Percentiles rank a stretch among this genome's conserved stretches.
Conservation (phyloP, 2,113 vertebrate genomes). For the Semicossyphus pulcher region DNA sequence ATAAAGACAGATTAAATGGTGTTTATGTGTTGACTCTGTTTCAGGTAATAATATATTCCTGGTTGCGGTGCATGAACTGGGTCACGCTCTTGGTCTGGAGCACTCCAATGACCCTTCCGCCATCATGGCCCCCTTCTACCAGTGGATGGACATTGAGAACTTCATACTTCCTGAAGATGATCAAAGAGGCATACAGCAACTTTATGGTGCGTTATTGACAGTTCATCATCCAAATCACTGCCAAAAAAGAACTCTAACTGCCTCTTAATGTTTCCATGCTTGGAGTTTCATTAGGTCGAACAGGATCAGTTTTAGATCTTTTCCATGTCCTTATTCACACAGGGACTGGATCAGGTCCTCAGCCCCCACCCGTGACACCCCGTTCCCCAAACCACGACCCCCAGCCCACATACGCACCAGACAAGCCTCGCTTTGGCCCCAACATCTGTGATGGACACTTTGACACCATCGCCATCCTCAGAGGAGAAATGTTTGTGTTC, state of each 20-base stretch:
- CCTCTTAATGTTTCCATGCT: background rate
- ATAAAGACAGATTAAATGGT: background rate
- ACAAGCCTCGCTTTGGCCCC: slow-evolving; percentile 82
- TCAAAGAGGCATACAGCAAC: slow-evolving; percentile 88
- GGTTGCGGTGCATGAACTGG: slow-evolving; percentile 91
- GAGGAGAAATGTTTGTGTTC: slow-evolving; percentile 95
- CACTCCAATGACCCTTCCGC: slow-evolving; percentile 92
- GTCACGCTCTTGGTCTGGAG: slow-evolving; percentile 91
- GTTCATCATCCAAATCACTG: background rate
- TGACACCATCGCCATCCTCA: slow-evolving; percentile 88
- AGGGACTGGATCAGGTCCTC: slow-evolving; percentile 75
- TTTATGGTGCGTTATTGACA: slow-evolving; percentile 83
- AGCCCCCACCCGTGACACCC: slow-evolving; percentile 71
- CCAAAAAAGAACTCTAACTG: background rate
- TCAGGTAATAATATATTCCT: slow-evolving; percentile 92
- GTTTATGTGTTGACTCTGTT: slow-evolving; percentile 18
- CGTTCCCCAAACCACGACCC: slow-evolving; percentile 62
- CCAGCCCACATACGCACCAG: slow-evolving; percentile 74
- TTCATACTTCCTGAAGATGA: slow-evolving; percentile 91
- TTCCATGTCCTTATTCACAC: background rate
- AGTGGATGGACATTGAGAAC: slow-evolving; percentile 94
- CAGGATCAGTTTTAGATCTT: background rate
- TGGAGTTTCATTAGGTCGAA: too few relatives aligned
- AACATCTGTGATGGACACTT: slow-evolving; percentile 93
- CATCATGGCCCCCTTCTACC: slow-evolving; percentile 95